Evolutionary conservation across 2,113 vertebrate species (phyloP).

Genomic region (Limanda limanda): DNA sequence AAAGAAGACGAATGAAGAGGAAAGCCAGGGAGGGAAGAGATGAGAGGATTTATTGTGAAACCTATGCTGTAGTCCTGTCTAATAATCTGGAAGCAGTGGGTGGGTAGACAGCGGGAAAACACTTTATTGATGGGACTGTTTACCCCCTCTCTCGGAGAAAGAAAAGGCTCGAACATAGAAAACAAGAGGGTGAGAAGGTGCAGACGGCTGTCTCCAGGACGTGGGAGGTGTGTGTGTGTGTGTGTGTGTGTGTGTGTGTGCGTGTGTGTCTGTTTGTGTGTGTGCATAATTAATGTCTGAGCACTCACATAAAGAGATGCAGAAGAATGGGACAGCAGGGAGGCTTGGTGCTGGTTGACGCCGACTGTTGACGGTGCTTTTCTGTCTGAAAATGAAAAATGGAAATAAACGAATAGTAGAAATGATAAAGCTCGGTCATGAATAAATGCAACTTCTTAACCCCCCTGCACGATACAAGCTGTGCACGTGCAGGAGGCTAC

Average conservation of each 20-base stretch:
- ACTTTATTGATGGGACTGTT: constrained; percentile 71
- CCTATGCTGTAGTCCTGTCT: constrained; percentile 62
- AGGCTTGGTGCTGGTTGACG: constrained; percentile 4
- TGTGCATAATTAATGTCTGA: constrained; percentile 32
- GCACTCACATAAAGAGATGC: constrained; percentile 22
- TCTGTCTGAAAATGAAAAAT: constrained; percentile 51
- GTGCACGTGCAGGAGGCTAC: constrained; percentile 42
- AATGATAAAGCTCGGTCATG: constrained; percentile 34
- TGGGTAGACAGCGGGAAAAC: constrained; percentile 67
- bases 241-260: neutral
- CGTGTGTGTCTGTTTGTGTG: constrained; percentile 3
- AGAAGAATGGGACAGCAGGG: constrained; percentile 3
- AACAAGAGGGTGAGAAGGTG: constrained; percentile 29
- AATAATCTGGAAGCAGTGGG: constrained; percentile 63
- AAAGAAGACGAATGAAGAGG: constrained; percentile 45
- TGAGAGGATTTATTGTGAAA: constrained; percentile 58
- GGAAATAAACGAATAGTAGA: constrained; percentile 36
- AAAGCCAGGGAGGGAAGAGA: constrained; percentile 33
- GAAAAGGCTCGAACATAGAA: constrained; percentile 30
- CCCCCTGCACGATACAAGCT: constrained; percentile 24
- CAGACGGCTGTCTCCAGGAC: constrained; percentile 17
- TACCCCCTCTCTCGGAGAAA: constrained; percentile 41
- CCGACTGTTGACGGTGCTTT: constrained; percentile 8
- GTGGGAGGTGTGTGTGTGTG: constrained; percentile 8
- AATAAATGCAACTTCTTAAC: constrained; percentile 55